A percentile compares a stretch with the other conserved stretches of the same genome.
These are phyloP conservation scores for Eulithis prunata DNA, from an alignment of 2,888 invertebrate genomes.

Conservation along the genomic window DNA sequence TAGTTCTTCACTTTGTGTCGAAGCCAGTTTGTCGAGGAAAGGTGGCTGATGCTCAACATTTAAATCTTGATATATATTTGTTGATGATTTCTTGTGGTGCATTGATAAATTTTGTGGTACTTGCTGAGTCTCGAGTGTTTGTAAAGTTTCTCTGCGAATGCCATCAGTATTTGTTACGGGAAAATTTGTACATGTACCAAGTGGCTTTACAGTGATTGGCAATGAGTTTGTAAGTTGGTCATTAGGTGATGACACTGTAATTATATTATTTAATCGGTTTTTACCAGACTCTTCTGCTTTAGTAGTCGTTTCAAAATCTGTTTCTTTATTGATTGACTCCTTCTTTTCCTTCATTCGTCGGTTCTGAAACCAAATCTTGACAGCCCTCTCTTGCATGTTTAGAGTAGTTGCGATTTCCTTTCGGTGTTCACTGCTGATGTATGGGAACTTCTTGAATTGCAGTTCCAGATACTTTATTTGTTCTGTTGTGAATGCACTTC, in stretches of 20 bases:
- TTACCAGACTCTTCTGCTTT: slow-evolving; percentile 44
- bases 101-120: slow-evolving; percentile 19
- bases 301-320: slow-evolving; percentile 43
- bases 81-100: slow-evolving; percentile 4
- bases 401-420: slow-evolving; percentile 87
- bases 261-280: slow-evolving; percentile 54
- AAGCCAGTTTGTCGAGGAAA: neutral
- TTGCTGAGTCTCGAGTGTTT: neutral
- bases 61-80: neutral
- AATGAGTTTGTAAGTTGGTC: slow-evolving; percentile 46
- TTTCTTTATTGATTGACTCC: slow-evolving; percentile 60
- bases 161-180: slow-evolving; percentile 19
- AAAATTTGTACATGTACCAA: slow-evolving; percentile 9
- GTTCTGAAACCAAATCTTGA: slow-evolving; percentile 95
- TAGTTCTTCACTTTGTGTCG: neutral
- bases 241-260: slow-evolving; percentile 49
- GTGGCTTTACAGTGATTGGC: slow-evolving; percentile 41
- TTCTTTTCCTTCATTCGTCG: slow-evolving; percentile 90
- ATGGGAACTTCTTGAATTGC: slow-evolving; percentile 87
- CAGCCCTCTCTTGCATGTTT: slow-evolving; percentile 88
- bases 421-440: slow-evolving; percentile 87
- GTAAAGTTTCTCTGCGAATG: neutral
- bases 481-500: slow-evolving; percentile 89
- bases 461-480: slow-evolving; percentile 90
- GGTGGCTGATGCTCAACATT: slow-evolving; percentile 6